Evolutionary conservation across 2,888 invertebrate genomes (phyloP).

Genomic region (Gastrophysa polygoni): DNA sequence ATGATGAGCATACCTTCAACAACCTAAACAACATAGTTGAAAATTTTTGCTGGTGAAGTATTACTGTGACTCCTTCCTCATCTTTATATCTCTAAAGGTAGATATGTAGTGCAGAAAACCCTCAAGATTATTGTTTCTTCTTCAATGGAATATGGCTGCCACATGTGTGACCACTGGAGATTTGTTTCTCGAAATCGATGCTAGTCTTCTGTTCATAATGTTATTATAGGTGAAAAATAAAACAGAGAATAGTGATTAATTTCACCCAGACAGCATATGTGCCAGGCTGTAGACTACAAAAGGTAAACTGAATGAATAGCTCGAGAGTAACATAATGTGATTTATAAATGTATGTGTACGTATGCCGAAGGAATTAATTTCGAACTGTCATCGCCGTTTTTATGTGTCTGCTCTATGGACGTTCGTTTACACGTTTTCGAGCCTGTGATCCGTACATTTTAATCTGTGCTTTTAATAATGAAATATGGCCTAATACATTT

Average conservation of each 20-base stretch:
- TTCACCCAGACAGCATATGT: not conserved
- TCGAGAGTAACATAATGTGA: constrained; percentile 9
- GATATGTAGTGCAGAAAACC: too few relatives aligned
- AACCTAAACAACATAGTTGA: too few relatives aligned
- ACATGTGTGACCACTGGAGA: too few relatives aligned
- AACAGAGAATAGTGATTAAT: not conserved
- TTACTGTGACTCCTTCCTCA: too few relatives aligned
- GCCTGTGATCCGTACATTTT: constrained; percentile 16
- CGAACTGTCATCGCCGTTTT: constrained; percentile 17
- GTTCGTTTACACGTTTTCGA: constrained; percentile 16
- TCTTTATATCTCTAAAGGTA: too few relatives aligned
- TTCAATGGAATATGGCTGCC: too few relatives aligned
- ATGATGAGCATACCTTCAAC: too few relatives aligned
- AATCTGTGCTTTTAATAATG: constrained; percentile 24
- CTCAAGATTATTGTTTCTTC: too few relatives aligned
- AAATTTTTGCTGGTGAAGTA: too few relatives aligned
- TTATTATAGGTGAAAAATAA: not conserved
- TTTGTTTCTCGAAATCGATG: too few relatives aligned
- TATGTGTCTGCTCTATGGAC: constrained; percentile 12
- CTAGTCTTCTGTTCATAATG: too few relatives aligned
- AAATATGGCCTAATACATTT: constrained; percentile 24
- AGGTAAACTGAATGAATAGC: too few relatives aligned
- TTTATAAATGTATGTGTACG: constrained; percentile 15
- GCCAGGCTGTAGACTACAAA: constrained; percentile 1
- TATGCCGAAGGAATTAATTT: constrained; percentile 12